Conservation (phyloP, 2,797 vertebrate genomes). For the Neoniphon sammara region DNA sequence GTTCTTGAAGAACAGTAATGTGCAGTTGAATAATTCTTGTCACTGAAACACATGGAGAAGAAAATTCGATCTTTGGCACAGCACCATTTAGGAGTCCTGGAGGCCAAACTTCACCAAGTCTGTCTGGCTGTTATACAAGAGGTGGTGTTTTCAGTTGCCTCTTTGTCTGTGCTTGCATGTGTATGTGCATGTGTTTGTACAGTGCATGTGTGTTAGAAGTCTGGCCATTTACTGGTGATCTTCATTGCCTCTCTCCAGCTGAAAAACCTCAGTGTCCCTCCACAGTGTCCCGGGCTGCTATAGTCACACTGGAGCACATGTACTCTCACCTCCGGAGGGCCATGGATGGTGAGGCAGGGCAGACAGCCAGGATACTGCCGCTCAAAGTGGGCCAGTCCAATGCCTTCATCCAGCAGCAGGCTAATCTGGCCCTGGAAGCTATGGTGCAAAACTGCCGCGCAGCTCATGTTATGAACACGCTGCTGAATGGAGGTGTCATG, state of each 20-base stretch:
- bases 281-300: conserved; percentile 69
- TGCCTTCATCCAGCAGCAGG: not conserved
- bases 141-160: conserved; percentile 64
- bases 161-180: not conserved
- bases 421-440: not conserved
- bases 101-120: conserved; percentile 80
- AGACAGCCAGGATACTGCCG: conserved; percentile 1
- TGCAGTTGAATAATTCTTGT: not conserved
- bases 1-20: not conserved
- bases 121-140: conserved; percentile 81
- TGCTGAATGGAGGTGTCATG: conserved; percentile 28
- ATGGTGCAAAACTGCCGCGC: conserved; percentile 20
- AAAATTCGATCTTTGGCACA: conserved; percentile 83
- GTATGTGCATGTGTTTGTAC: not conserved
- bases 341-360: conserved; percentile 8
- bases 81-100: conserved; percentile 77
- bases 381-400: not conserved
- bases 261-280: conserved; percentile 81
- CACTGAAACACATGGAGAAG: conserved; percentile 78
- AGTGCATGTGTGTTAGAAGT: no score
- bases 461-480: not conserved
- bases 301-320: conserved; percentile 71
- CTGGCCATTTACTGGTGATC: not conserved
- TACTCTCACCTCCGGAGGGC: not conserved
- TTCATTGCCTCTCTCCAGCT: conserved; percentile 72